Evolutionary conservation across 1,140 invertebrate genomes (phyloP).

Genomic region (Diorhabda elongata): DNA sequence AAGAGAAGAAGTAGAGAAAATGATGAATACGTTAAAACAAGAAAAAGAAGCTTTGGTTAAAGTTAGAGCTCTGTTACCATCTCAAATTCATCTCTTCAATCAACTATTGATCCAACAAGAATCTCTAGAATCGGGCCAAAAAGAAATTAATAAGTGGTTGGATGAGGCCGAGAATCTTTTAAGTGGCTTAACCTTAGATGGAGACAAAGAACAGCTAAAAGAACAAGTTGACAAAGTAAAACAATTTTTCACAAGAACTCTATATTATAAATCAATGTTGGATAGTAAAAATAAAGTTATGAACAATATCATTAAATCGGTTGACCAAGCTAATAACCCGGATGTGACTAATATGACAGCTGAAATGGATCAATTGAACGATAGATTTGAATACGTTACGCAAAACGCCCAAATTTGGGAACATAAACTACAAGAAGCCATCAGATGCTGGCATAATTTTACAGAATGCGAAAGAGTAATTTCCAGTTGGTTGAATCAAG

Average conservation of each 20-base stretch:
- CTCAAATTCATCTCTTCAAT: slow-evolving; percentile 73
- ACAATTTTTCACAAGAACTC: slow-evolving; percentile 78
- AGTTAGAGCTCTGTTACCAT: slow-evolving; percentile 74
- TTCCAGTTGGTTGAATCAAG: slow-evolving; percentile 79
- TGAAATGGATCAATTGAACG: slow-evolving; percentile 73
- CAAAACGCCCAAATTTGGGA: slow-evolving; percentile 74
- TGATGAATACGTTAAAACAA: slow-evolving; percentile 85
- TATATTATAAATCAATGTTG: slow-evolving; percentile 89
- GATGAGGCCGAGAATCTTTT: slow-evolving; percentile 76
- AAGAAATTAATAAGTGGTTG: slow-evolving; percentile 81
- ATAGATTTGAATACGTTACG: slow-evolving; percentile 73
- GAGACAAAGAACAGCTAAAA: slow-evolving; percentile 70
- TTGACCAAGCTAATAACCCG: slow-evolving; percentile 66
- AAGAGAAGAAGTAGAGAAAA: slow-evolving; percentile 82
- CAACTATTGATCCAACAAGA: slow-evolving; percentile 86
- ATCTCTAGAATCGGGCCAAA: slow-evolving; percentile 80
- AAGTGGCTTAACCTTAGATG: slow-evolving; percentile 56
- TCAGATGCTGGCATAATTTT: slow-evolving; percentile 82
- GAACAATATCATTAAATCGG: slow-evolving; percentile 76
- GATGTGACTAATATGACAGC: slow-evolving; percentile 66
- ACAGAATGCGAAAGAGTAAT: slow-evolving; percentile 73
- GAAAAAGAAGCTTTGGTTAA: slow-evolving; percentile 82
- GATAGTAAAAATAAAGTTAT: slow-evolving; percentile 95
- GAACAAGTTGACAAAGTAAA: slow-evolving; percentile 78
- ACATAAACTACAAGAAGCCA: slow-evolving; percentile 70